Percentiles rank a stretch among this genome's conserved stretches.
Conservation (phyloP, 2,888 invertebrate species). For the Acholoe squamosa region DNA sequence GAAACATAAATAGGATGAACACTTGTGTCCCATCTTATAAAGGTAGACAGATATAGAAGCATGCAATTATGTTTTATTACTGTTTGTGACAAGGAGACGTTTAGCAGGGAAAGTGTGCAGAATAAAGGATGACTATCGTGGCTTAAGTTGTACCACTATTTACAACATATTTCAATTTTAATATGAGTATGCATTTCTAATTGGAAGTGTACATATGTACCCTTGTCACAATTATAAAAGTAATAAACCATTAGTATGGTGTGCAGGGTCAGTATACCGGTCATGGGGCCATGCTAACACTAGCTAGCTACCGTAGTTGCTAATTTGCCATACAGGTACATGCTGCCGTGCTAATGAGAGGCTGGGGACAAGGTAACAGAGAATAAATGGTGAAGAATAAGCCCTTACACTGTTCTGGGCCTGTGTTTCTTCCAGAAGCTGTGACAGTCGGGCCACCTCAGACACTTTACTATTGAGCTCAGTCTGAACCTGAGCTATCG, state of each 20-base stretch:
- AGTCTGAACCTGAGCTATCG: conserved; percentile 55
- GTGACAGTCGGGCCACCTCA: conserved; percentile 45
- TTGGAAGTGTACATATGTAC: neutral
- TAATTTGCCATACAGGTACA: neutral
- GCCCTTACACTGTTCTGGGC: conserved; percentile 63
- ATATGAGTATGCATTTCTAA: neutral
- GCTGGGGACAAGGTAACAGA: conserved; percentile 28
- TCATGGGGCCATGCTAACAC: neutral
- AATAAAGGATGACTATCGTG: no score
- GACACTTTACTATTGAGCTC: conserved; percentile 62
- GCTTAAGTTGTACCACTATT: no score
- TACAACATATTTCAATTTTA: no score
- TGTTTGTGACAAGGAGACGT: no score
- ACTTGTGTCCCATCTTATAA: no score
- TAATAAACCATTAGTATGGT: neutral
- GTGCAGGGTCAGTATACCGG: conserved; percentile 10
- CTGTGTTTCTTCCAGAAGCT: conserved; percentile 48
- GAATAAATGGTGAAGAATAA: conserved; percentile 48
- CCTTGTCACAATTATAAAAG: neutral
- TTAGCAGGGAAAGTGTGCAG: no score
- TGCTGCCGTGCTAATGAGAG: conserved; percentile 4
- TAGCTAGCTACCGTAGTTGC: conserved; percentile 3
- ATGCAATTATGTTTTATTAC: no score
- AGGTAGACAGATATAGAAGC: no score
- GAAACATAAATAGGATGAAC: no score